These are phyloP conservation scores for Ciconia maguari DNA, from an alignment of 2,113 vertebrate species.

Conservation along the genomic window DNA sequence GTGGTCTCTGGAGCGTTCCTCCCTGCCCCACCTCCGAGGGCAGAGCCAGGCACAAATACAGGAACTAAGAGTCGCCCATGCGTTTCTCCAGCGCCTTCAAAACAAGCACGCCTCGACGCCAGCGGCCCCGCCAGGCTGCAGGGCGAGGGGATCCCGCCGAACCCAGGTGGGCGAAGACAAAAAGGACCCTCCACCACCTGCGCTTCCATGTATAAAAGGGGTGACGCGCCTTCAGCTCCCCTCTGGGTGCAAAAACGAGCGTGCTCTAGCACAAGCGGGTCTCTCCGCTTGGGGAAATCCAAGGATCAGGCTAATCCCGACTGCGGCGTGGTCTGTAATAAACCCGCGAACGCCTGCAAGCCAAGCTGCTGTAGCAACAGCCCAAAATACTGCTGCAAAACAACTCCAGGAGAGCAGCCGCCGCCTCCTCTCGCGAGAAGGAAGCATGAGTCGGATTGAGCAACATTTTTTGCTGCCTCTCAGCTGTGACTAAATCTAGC, in stretches of 20 bases:
- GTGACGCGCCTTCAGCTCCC: rapidly evolving
- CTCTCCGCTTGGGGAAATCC: not conserved
- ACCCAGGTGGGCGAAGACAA: rapidly evolving
- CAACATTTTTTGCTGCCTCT: not conserved
- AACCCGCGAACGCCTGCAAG: not conserved
- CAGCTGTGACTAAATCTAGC: not conserved
- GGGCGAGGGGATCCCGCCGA: rapidly evolving
- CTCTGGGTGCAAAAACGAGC: rapidly evolving
- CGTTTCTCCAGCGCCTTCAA: not conserved
- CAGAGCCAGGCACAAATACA: conserved; percentile 25
- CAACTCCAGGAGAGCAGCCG: not conserved
- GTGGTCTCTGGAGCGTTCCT: conserved; percentile 45
- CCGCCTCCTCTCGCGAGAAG: conserved; percentile 30
- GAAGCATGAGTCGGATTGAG: not conserved
- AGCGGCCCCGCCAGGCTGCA: not conserved
- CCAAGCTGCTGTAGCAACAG: conserved; percentile 2
- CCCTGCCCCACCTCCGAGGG: conserved; percentile 31
- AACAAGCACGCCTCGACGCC: not conserved
- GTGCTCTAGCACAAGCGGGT: not conserved
- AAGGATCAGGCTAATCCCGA: not conserved
- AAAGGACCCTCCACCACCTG: not conserved
- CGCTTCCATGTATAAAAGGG: rapidly evolving
- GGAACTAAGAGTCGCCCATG: not conserved
- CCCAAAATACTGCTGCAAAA: conserved; percentile 28
- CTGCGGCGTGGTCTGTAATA: not conserved